These are phyloP conservation scores for Ptychochromis oligacanthus DNA, from an alignment of 2,113 vertebrate species.

Conservation along the genomic window DNA sequence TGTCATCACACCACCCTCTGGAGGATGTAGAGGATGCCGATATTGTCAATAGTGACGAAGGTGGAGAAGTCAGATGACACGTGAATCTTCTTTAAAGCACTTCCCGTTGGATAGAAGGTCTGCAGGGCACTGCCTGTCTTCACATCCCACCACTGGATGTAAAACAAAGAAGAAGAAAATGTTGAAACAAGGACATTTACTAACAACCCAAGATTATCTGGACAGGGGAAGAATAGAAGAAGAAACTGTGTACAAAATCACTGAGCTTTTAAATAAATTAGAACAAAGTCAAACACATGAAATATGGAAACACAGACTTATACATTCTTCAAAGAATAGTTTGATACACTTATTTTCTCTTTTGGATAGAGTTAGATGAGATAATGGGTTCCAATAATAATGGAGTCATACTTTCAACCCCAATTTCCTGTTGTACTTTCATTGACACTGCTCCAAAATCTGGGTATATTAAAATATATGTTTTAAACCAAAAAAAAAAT, in stretches of 20 bases:
- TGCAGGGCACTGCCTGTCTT: constrained; percentile 87
- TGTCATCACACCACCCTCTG: constrained; percentile 72
- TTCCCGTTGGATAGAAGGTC: constrained; percentile 93
- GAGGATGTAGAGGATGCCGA: constrained; percentile 94
- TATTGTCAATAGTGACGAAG: constrained; percentile 93
- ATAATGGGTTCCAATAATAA: neutral
- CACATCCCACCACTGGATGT: constrained; percentile 92
- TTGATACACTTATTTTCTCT: neutral
- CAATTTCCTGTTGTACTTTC: neutral
- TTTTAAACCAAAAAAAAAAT: no score
- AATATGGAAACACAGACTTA: no score
- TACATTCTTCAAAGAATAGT: neutral
- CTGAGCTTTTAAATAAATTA: neutral
- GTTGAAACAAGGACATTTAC: neutral
- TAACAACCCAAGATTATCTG: neutral
- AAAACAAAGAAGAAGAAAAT: constrained; percentile 18
- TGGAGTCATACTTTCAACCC: neutral
- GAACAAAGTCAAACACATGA: neutral
- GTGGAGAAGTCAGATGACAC: constrained; percentile 89
- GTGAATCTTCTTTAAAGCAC: constrained; percentile 89
- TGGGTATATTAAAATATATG: no score
- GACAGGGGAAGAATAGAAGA: neutral
- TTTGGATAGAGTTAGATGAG: neutral
- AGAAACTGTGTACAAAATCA: neutral
- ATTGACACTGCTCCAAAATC: neutral